Percentiles rank a stretch among this genome's conserved stretches.
Conservation (phyloP, 2,113 vertebrate genomes). For the Raphicerus campestris region DNA sequence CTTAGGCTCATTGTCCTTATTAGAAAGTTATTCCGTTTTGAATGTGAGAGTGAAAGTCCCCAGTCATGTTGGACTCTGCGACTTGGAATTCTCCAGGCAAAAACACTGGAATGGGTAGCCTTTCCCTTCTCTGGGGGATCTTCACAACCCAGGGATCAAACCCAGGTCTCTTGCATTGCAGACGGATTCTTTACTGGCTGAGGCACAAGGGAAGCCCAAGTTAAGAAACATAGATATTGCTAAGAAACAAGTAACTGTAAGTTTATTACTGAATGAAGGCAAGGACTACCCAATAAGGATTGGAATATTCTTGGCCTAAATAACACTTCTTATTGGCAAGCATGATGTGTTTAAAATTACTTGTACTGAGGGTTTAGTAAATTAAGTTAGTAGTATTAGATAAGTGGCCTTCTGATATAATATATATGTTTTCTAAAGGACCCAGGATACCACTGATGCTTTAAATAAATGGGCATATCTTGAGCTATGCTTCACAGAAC, state of each 20-base stretch:
- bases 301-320: not conserved
- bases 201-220: not conserved
- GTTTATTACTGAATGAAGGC: not conserved
- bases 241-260: not conserved
- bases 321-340: not conserved
- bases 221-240: not conserved
- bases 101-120: not conserved
- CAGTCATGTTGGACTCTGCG: not conserved
- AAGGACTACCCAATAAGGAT: not conserved
- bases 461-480: not conserved
- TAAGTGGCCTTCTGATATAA: not conserved
- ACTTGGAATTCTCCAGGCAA: not conserved
- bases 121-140: not conserved
- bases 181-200: not conserved
- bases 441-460: not conserved
- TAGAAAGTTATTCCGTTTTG: not conserved
- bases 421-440: not conserved
- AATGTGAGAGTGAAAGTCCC: not conserved
- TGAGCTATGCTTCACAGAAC: constrained; percentile 22
- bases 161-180: not conserved
- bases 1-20: not conserved
- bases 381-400: not conserved
- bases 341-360: not conserved
- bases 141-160: not conserved
- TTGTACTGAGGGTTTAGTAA: not conserved